Conservation (phyloP, 2,113 vertebrate genomes). For the Phaethornis superciliosus region DNA sequence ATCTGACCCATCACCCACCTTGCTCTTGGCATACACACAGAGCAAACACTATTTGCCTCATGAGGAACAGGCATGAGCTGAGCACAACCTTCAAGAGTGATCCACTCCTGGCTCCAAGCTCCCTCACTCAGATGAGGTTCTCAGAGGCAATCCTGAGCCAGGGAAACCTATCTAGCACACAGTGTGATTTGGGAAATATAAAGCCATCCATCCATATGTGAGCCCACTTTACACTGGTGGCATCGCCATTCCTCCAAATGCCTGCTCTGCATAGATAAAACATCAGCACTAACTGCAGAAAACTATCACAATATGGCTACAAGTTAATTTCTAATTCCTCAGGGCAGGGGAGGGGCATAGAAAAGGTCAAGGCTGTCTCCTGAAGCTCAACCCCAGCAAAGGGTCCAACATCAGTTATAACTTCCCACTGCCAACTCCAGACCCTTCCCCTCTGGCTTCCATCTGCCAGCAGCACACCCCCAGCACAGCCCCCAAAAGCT, state of each 20-base stretch:
- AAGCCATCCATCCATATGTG: not conserved
- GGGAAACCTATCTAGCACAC: not conserved
- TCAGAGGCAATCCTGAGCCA: not conserved
- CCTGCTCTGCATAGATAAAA: not conserved
- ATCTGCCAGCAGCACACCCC: not conserved
- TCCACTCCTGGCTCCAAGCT: not conserved
- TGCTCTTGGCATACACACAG: not conserved
- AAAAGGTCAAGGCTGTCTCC: not conserved
- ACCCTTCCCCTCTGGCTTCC: rapidly evolving
- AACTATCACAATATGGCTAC: not conserved
- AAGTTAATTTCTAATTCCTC: not conserved
- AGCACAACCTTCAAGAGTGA: not conserved
- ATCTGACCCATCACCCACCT: not conserved
- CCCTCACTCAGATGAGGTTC: not conserved
- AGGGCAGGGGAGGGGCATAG: not conserved
- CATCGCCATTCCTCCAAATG: not conserved
- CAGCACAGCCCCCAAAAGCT: not conserved
- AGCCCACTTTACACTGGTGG: not conserved
- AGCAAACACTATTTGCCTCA: not conserved
- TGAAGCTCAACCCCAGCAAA: not conserved
- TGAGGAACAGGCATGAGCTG: not conserved
- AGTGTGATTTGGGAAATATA: not conserved
- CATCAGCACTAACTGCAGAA: not conserved
- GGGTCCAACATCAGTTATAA: not conserved
- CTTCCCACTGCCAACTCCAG: not conserved